Conservation (phyloP, 2,888 invertebrate species). For the Tetropium fuscum region DNA sequence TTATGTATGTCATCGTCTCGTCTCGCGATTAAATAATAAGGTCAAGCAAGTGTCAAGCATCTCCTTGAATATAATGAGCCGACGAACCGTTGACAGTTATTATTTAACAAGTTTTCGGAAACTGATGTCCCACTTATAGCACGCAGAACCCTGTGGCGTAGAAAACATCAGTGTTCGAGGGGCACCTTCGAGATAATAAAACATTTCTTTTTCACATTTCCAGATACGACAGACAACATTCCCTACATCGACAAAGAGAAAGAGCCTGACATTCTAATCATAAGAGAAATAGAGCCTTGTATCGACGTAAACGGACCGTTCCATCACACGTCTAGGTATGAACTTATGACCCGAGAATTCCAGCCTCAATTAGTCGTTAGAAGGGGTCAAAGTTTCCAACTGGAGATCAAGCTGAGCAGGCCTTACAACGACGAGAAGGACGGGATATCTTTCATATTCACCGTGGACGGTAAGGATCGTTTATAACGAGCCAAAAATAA, state of each 20-base stretch:
- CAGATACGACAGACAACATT: constrained; percentile 43
- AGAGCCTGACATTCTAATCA: constrained; percentile 71
- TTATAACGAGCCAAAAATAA: too few relatives aligned
- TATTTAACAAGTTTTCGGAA: too few relatives aligned
- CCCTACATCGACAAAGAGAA: constrained; percentile 47
- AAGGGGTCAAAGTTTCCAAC: constrained; percentile 84
- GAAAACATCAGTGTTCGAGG: too few relatives aligned
- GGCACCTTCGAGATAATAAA: too few relatives aligned
- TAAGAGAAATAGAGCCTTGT: constrained; percentile 80
- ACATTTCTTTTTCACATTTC: too few relatives aligned
- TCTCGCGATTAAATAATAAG: too few relatives aligned
- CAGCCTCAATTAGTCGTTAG: constrained; percentile 79
- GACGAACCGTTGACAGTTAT: too few relatives aligned
- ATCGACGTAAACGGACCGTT: constrained; percentile 78
- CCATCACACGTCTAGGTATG: constrained; percentile 85
- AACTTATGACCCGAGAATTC: constrained; percentile 73
- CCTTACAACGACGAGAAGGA: constrained; percentile 80
- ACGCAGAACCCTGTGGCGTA: too few relatives aligned
- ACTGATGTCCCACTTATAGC: too few relatives aligned
- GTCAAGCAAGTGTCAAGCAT: too few relatives aligned
- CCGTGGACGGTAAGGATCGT: constrained; percentile 73
- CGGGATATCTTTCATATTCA: constrained; percentile 87
- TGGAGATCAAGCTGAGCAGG: constrained; percentile 80
- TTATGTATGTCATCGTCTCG: too few relatives aligned
- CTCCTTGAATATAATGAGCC: too few relatives aligned